A percentile compares a stretch with the other conserved stretches of the same genome.
Conservation (phyloP, 2,888 invertebrate species). For the Noctua pronuba region DNA sequence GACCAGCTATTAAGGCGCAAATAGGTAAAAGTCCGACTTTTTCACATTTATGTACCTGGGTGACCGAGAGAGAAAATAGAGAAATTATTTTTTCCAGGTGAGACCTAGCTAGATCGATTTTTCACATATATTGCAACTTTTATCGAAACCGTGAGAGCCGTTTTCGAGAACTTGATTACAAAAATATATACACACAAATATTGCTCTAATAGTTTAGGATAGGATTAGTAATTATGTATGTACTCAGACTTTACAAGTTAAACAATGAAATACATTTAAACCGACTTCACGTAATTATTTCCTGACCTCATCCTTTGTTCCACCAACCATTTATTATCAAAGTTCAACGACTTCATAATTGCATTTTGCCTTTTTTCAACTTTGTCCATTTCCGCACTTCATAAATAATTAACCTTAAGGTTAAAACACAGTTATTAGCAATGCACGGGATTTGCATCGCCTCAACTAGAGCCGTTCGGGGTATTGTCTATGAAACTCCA, state of each 20-base stretch:
- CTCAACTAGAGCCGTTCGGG: background rate
- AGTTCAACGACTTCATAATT: conserved; percentile 2
- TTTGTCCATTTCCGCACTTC: background rate
- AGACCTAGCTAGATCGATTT: no score
- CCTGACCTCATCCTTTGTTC: background rate
- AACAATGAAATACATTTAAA: background rate
- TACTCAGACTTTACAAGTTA: background rate
- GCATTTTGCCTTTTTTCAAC: background rate
- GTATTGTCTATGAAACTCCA: background rate
- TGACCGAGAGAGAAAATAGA: no score
- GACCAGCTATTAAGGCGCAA: background rate
- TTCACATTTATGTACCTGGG: no score
- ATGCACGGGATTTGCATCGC: background rate
- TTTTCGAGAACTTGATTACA: no score
- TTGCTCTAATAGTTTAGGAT: no score
- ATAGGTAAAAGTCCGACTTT: no score
- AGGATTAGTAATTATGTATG: background rate
- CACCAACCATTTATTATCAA: background rate
- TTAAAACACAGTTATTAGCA: background rate
- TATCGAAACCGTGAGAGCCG: no score
- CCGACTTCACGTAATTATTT: background rate
- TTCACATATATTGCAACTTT: no score
- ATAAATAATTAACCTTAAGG: background rate
- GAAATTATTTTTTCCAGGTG: no score
- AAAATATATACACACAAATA: no score